Conservation (phyloP, 2,113 vertebrate genomes). For the Trematomus loennbergii region DNA sequence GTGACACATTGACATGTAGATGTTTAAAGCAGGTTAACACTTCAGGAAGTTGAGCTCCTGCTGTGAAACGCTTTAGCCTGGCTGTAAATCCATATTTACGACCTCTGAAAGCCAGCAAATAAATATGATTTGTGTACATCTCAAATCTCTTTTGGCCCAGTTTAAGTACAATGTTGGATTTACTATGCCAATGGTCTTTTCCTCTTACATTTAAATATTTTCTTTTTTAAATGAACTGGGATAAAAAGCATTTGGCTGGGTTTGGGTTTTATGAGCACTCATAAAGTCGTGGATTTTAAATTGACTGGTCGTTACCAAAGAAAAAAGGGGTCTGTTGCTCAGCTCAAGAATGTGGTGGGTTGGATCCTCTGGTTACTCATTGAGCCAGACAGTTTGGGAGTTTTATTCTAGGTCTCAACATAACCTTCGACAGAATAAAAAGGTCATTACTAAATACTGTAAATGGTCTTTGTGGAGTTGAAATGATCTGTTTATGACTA, state of each 20-base stretch:
- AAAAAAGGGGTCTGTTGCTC: conserved; percentile 22
- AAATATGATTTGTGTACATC: conserved; percentile 22
- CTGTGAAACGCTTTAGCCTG: conserved; percentile 13
- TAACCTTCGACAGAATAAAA: background rate
- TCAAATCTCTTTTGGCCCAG: conserved; percentile 23
- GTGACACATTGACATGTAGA: background rate
- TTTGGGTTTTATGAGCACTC: conserved; percentile 38
- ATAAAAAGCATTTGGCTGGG: conserved; percentile 32
- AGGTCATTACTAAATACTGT: no score
- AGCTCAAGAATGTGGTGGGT: conserved; percentile 33
- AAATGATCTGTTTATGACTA: no score
- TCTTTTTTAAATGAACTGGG: conserved; percentile 16
- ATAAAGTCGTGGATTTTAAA: conserved; percentile 42
- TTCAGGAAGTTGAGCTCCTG: background rate
- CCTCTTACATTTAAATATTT: background rate
- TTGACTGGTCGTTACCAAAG: conserved; percentile 27
- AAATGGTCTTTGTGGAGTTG: no score
- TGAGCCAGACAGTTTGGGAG: background rate
- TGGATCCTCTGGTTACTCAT: conserved; percentile 5
- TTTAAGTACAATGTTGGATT: conserved; percentile 6
- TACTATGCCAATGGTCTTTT: background rate
- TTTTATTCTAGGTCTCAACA: background rate
- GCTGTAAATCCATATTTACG: conserved; percentile 27
- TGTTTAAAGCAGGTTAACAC: background rate
- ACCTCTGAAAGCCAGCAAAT: conserved; percentile 20